Percentiles rank a stretch among this genome's conserved stretches.
Evolutionary conservation across 2,888 invertebrate species (phyloP).

Genomic region (Pyrrhosoma nymphula): DNA sequence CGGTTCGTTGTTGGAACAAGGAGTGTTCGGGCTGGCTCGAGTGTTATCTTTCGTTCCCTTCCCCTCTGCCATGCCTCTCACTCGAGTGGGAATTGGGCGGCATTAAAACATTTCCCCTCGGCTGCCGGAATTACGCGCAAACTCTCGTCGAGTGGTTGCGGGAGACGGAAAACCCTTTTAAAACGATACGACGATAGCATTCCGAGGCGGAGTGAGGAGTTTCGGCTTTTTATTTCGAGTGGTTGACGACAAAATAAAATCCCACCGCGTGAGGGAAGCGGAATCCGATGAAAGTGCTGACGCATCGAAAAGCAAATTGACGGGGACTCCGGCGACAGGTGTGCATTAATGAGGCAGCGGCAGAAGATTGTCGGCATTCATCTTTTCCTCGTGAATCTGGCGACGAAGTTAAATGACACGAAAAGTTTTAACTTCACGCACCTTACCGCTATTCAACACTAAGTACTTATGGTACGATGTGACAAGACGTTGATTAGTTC

Average conservation of each 20-base stretch:
- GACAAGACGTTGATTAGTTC: too few relatives aligned
- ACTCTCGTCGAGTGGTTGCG: background rate
- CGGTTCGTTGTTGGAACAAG: slow-evolving; percentile 24
- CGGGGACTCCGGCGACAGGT: background rate
- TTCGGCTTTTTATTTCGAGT: slow-evolving; percentile 14
- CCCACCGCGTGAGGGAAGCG: background rate
- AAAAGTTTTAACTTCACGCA: background rate
- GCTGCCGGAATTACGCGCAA: slow-evolving; percentile 21
- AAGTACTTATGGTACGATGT: too few relatives aligned
- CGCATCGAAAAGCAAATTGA: slow-evolving; percentile 28
- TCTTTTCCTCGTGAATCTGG: background rate
- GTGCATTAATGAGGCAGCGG: background rate
- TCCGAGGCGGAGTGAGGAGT: background rate
- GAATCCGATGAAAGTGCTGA: background rate
- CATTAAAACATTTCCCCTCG: background rate
- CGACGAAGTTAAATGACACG: too few relatives aligned
- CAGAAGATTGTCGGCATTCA: background rate
- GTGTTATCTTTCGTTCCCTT: slow-evolving; percentile 25
- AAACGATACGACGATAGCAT: slow-evolving; percentile 25
- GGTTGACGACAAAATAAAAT: background rate
- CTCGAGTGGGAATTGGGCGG: background rate
- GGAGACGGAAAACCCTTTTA: background rate
- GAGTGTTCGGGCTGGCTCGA: background rate
- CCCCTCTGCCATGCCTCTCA: background rate
- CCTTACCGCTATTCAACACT: background rate